Percentiles rank a stretch among this genome's conserved stretches.
Conservation (phyloP, 2,888 invertebrate species). For the Cosmia pyralina region DNA sequence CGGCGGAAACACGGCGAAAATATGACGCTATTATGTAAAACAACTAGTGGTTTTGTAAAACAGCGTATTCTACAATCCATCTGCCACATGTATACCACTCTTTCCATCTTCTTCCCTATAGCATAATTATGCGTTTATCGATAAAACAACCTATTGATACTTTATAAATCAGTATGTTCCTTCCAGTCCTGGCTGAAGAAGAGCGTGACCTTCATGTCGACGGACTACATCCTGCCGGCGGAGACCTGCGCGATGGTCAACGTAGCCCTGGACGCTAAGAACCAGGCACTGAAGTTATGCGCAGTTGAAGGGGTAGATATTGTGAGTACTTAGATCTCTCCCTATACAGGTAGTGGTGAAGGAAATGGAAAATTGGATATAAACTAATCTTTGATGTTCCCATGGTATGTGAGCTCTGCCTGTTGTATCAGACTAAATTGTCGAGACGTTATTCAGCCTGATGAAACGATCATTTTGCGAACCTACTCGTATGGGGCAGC, state of each 20-base stretch:
- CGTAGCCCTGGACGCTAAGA: conserved; percentile 99
- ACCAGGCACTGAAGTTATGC: conserved; percentile 98
- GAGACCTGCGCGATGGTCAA: conserved; percentile 99
- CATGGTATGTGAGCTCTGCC: conserved; percentile 9
- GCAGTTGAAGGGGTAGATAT: conserved; percentile 98
- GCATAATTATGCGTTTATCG: background rate
- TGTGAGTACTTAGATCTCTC: conserved; percentile 90
- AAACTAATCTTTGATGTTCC: conserved; percentile 10
- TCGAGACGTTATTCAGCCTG: background rate
- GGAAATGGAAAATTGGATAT: conserved; percentile 26
- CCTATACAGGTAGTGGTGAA: conserved; percentile 48
- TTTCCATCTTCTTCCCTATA: too few species aligned
- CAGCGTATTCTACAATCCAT: too few species aligned
- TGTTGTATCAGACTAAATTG: background rate
- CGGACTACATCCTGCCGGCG: conserved; percentile 99
- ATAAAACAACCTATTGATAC: background rate
- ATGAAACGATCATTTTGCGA: conserved; percentile 12
- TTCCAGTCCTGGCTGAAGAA: conserved; percentile 97
- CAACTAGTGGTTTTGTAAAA: too few species aligned
- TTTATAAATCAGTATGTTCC: conserved; percentile 3
- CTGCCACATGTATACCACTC: too few species aligned
- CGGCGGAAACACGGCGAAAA: too few species aligned
- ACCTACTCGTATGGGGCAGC: background rate
- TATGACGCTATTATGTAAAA: too few species aligned
- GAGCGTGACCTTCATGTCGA: conserved; percentile 97